Evolutionary conservation across 2,113 vertebrate genomes (phyloP).

Genomic region (Aplodontia rufa): DNA sequence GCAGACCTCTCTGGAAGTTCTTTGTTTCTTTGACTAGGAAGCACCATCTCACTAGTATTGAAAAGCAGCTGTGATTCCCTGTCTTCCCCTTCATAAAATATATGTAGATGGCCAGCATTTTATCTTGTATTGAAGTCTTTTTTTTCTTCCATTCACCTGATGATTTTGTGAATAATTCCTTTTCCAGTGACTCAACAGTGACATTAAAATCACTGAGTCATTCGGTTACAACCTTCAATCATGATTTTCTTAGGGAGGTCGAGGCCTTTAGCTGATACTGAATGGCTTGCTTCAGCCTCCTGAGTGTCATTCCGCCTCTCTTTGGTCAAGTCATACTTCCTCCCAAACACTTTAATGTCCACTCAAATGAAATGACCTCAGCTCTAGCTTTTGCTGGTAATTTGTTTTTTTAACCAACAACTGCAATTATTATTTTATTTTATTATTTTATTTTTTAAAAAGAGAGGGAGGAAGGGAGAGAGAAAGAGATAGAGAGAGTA

Average conservation of each 20-base stretch:
- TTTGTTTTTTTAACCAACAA: neutral
- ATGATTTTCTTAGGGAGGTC: slow-evolving; percentile 19
- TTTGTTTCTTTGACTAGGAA: neutral
- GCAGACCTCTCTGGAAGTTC: neutral
- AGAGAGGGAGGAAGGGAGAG: too few species aligned
- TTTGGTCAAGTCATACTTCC: neutral
- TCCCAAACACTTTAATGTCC: neutral
- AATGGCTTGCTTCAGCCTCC: neutral
- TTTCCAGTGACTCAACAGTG: neutral
- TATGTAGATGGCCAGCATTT: neutral
- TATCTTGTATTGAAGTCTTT: neutral
- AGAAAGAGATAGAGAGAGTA: too few species aligned
- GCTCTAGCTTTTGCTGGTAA: neutral
- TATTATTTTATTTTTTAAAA: too few species aligned
- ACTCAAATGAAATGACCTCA: neutral
- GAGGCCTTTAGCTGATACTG: neutral
- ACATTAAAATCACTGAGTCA: neutral
- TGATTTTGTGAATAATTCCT: neutral
- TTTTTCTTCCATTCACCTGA: neutral
- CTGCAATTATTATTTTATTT: too few species aligned
- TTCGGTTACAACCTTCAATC: neutral
- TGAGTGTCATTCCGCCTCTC: too few species aligned
- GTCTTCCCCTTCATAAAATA: neutral
- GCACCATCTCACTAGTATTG: neutral
- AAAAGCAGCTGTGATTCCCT: neutral